Evolutionary conservation across 2,888 invertebrate genomes (phyloP).

Genomic region (Synergus umbraculus): DNA sequence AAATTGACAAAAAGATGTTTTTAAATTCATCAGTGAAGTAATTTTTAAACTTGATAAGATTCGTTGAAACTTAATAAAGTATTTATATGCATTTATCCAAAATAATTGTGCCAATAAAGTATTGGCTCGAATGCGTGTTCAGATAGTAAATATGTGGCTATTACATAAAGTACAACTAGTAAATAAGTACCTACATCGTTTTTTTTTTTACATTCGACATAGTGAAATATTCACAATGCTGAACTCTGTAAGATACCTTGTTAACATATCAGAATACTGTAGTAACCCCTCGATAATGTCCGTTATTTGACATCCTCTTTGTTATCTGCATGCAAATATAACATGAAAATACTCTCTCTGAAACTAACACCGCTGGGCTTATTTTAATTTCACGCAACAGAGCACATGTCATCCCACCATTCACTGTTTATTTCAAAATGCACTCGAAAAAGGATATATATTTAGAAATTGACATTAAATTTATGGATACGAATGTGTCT

Average conservation of each 20-base stretch:
- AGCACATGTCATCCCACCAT: conserved; percentile 10
- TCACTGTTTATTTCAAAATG: conserved; percentile 9
- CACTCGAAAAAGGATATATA: not conserved
- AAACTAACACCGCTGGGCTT: not conserved
- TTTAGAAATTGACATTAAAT: not conserved
- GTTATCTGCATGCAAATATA: conserved; percentile 23
- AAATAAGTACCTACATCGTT: not conserved
- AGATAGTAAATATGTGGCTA: not conserved
- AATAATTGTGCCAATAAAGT: too few species aligned
- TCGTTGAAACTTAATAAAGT: too few species aligned
- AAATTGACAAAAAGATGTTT: too few species aligned
- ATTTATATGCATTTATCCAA: too few species aligned
- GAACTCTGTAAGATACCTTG: not conserved
- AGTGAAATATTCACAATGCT: not conserved
- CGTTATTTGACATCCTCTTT: conserved; percentile 15
- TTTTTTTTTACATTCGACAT: not conserved
- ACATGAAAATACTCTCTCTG: conserved; percentile 5
- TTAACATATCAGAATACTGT: not conserved
- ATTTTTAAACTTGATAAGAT: too few species aligned
- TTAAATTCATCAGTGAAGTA: too few species aligned
- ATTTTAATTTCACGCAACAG: conserved; percentile 35
- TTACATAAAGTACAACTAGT: not conserved
- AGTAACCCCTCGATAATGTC: not conserved
- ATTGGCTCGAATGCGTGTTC: not conserved
- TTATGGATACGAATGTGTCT: not conserved